Evolutionary conservation across 2,888 invertebrate genomes (phyloP).

Genomic region (Tachina lurida): DNA sequence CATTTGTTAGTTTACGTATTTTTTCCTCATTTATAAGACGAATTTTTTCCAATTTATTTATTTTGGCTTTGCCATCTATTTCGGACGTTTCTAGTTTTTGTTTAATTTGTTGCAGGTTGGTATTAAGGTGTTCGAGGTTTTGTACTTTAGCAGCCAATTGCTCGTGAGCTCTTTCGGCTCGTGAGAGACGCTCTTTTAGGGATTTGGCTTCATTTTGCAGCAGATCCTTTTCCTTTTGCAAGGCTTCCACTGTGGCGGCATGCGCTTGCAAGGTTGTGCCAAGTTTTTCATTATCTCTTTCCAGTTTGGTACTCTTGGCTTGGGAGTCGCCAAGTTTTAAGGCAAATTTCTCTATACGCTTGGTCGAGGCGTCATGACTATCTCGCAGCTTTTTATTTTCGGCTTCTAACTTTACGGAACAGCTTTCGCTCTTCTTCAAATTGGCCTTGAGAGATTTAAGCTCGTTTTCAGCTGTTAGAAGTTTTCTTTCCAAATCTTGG

Average conservation of each 20-base stretch:
- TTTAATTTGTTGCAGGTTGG: conserved; percentile 70
- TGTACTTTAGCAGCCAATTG: conserved; percentile 72
- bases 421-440: conserved; percentile 66
- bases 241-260: conserved; percentile 61
- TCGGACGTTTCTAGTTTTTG: conserved; percentile 73
- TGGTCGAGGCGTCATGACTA: conserved; percentile 67
- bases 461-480: conserved; percentile 71
- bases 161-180: conserved; percentile 72
- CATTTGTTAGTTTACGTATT: conserved; percentile 73
- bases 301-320: conserved; percentile 73
- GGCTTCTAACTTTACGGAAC: conserved; percentile 61
- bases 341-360: conserved; percentile 76
- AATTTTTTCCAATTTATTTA: conserved; percentile 74
- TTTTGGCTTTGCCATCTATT: conserved; percentile 72
- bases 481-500: conserved; percentile 71
- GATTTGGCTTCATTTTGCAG: conserved; percentile 72
- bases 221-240: conserved; percentile 72
- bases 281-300: conserved; percentile 74
- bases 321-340: conserved; percentile 76
- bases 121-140: conserved; percentile 70
- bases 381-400: conserved; percentile 74
- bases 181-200: conserved; percentile 72
- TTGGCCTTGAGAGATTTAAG: conserved; percentile 71
- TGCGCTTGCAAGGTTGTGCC: conserved; percentile 65
- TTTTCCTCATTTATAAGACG: conserved; percentile 74